Evolutionary conservation across 2,797 vertebrate genomes (phyloP).

Genomic region (Tamandua tetradactyla): DNA sequence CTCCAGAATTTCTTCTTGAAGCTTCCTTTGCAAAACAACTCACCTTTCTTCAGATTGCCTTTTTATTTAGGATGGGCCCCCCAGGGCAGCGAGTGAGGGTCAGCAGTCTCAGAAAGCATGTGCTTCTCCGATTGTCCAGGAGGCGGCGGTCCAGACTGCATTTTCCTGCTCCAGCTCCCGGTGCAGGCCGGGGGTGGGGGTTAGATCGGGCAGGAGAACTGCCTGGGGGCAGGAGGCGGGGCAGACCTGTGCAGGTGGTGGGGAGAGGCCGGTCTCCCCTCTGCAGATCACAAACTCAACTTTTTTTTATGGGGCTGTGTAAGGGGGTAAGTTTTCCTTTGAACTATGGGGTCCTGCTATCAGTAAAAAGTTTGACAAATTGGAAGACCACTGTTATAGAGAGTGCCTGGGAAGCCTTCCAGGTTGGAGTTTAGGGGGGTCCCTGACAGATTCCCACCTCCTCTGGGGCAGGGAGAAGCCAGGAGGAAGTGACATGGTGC

Average conservation of each 20-base stretch:
- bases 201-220: too few relatives aligned
- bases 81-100: accelerated
- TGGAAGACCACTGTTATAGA: not conserved
- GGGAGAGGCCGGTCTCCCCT: not conserved
- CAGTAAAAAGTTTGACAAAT: not conserved
- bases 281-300: not conserved
- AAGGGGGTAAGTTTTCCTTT: not conserved
- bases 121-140: not conserved
- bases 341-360: not conserved
- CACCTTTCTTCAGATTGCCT: not conserved
- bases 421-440: not conserved
- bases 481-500: not conserved
- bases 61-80: not conserved
- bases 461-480: not conserved
- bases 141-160: constrained; percentile 7
- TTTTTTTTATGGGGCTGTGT: not conserved
- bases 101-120: not conserved
- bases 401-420: not conserved
- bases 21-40: constrained; percentile 13
- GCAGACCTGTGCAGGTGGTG: not conserved
- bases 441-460: not conserved
- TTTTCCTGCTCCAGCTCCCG: not conserved
- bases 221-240: not conserved
- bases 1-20: not conserved
- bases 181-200: accelerated